These are phyloP conservation scores for Caenorhabditis sp. DNA, from an alignment of 2,888 invertebrate genomes.

Conservation along the genomic window DNA sequence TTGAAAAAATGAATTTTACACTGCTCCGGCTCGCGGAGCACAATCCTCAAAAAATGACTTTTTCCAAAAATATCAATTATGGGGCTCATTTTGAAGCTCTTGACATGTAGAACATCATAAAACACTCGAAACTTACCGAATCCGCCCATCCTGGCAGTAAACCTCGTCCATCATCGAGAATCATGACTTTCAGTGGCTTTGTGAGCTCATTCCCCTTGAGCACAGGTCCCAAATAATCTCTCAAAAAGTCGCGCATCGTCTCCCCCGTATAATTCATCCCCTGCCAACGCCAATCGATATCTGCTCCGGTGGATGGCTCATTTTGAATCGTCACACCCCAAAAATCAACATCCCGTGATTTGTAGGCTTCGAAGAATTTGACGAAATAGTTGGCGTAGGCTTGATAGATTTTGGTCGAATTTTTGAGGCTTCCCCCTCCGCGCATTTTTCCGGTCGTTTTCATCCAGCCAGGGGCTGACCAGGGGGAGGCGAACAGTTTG, in stretches of 20 bases:
- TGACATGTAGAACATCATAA: no score
- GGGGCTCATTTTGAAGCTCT: no score
- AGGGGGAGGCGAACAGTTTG: slow-evolving; percentile 74
- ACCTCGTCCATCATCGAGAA: slow-evolving; percentile 78
- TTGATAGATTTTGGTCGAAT: slow-evolving; percentile 25
- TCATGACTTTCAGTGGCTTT: slow-evolving; percentile 78
- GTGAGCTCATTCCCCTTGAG: slow-evolving; percentile 76
- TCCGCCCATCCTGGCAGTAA: not conserved
- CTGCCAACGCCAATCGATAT: slow-evolving; percentile 77
- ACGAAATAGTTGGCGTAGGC: slow-evolving; percentile 80
- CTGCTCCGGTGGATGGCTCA: slow-evolving; percentile 78
- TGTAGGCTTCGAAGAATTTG: slow-evolving; percentile 82
- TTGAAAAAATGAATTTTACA: no score
- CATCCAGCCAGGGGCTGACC: slow-evolving; percentile 77
- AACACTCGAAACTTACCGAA: not conserved
- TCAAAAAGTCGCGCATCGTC: slow-evolving; percentile 77
- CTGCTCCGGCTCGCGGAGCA: no score
- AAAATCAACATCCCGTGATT: slow-evolving; percentile 75
- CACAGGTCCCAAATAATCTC: slow-evolving; percentile 80
- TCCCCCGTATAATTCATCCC: slow-evolving; percentile 77
- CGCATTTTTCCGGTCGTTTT: slow-evolving; percentile 74
- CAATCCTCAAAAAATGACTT: no score
- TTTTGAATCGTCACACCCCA: slow-evolving; percentile 84
- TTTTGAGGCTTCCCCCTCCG: slow-evolving; percentile 40
- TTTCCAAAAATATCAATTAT: no score